Base-by-base conservation (phyloP, 1,140 invertebrate species). In the Saccostrea cuccullata region DNA sequence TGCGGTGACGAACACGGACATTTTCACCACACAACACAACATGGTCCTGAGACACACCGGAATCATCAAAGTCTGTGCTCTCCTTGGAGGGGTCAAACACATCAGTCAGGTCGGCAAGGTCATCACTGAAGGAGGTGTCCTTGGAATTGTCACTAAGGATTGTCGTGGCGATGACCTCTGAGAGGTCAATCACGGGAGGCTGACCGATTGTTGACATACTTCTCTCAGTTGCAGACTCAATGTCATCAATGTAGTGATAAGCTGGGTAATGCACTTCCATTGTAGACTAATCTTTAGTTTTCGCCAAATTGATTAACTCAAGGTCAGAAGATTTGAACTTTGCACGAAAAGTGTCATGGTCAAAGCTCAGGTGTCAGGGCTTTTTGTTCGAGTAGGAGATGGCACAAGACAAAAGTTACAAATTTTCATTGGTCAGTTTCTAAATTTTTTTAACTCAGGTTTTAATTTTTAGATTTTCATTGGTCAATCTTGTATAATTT, bases 21-120 rank as follows among this genome's bases (percentile, higher is more conserved):
- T 77, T 77, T 23, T 77, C 70, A 26, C 70, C 70, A 36, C 70
- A 77, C 70, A 77, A 17, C n/a, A 84, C n/a, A 4, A 30, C 55
- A 55, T 55, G 40, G 9, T 84, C 40, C 9, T 26, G 40, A n/a
- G 82, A 84, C 9, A n/a, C n/a, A n/a, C 55, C 17, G 9, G 82
- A 84, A 8, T 84, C 82, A 9, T 55, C 17, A 9, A 84, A 55
- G 55, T 84, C 40, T n/a, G 82, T 84, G 4, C 11, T 20, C 30
- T 82, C 26, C 82, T 84, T 84, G 13, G 36, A 84, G 15, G 84
- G 84, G 58, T 85, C 58, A 85, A 85, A 85, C n/a, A 85, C 56
- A 64, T 85, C 84, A 9, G 84, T 85, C 55, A 85, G 30, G 56
- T 58, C 36, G 15, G 20, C 47, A 36, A 85, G 84, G 55, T 85